phyloP scores from a whole-genome alignment of 2,888 invertebrate species.

The Andrena bucephala region DNA sequence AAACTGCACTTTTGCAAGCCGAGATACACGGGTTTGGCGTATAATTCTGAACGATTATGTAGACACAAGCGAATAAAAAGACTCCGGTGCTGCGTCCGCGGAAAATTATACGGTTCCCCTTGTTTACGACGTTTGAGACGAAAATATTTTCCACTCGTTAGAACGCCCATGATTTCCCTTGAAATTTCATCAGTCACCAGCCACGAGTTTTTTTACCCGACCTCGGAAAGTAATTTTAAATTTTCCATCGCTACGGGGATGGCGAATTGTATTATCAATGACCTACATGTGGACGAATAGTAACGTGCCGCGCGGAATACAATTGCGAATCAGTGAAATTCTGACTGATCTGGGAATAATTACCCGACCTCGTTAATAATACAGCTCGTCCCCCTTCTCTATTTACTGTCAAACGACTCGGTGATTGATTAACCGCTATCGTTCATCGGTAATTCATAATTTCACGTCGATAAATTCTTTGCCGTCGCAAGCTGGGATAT shows the following conservation, averaged over 20 bases:
- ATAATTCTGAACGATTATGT: conserved; percentile 30
- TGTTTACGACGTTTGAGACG: neutral
- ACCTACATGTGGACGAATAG: too few relatives aligned
- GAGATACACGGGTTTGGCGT: conserved; percentile 11
- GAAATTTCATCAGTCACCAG: neutral
- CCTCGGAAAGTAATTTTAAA: neutral
- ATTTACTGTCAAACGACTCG: neutral
- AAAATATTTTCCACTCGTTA: neutral
- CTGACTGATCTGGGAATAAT: too few relatives aligned
- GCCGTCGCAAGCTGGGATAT: neutral
- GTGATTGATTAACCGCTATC: neutral
- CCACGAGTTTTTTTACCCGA: neutral
- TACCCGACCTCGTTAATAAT: neutral
- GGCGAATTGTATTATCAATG: too few relatives aligned
- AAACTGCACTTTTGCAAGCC: neutral
- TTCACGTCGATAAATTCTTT: neutral
- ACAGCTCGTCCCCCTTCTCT: neutral
- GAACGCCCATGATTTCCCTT: neutral
- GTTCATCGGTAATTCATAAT: neutral
- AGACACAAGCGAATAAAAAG: neutral
- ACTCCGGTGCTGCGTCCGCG: neutral
- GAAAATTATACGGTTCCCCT: conserved; percentile 1
- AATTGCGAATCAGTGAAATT: too few relatives aligned
- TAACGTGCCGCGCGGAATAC: too few relatives aligned
- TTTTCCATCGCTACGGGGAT: too few relatives aligned